Evolutionary conservation across 2,797 vertebrate genomes (phyloP), one percentile per base, ranked within the genome.

Genomic region (Mormyrus proboscirostris): DNA sequence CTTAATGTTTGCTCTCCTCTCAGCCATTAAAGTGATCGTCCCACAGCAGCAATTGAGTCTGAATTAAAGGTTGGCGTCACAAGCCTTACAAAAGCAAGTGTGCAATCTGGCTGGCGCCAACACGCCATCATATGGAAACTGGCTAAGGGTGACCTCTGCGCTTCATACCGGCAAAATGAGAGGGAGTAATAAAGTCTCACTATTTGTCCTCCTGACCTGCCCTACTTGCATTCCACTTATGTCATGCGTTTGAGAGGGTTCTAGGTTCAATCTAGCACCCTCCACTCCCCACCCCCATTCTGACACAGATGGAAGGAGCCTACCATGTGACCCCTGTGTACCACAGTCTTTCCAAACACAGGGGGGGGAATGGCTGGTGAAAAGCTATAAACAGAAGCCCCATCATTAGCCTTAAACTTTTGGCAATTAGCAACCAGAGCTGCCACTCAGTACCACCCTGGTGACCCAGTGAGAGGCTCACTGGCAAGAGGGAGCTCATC

Each of bases 371-470:
- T 10, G 10, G 9, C 33, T 12, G 44, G 38, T 41, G 38, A 85
- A 12, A 25, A 49, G 44, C 38, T 84, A 50, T 44, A 50, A 49
- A 51, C 22, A 9, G 73, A 44, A 79, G 38, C 25, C 19, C 73
- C 2, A 0, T 44, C 38, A 44, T 79, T 41, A 79, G 33, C 33
- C 38, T 41, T 79, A 41, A 41, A 79, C 41, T 79, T 44, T 79
- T 41, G 73, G 73, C 33, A 79, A 44, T 79, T 94, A 93, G 90
- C 89, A 92, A 91, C 89, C 88, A 69, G 65, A 91, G 89, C 88
- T 51, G 22, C 8, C 22, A 87, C 92, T 92, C 90, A 85, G 79
- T 89, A 90, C 91, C 89, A 91, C 89, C 85, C 59, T 59, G 62
- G 69, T 89, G 22, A 86, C 51, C 49, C 53, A 41, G 16, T n/a